Base-by-base conservation (phyloP, 2,113 vertebrate genomes). In the Chaenogobius annularis region DNA sequence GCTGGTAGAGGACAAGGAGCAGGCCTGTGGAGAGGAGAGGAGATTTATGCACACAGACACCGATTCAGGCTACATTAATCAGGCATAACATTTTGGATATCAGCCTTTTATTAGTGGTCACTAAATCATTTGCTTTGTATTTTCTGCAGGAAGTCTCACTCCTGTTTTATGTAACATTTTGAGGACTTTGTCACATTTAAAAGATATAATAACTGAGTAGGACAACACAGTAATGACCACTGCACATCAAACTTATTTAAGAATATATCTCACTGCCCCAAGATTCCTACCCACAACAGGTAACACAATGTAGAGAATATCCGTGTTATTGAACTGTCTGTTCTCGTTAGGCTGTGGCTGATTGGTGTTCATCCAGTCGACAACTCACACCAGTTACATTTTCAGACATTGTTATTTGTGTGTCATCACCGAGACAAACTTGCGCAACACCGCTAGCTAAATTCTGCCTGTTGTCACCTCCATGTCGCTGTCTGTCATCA, bases 1-100 rank as follows among this genome's bases (percentile, higher is more conserved):
- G 86, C 92, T 92, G 89, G 89, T 81, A 52, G 78, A 88, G 83
- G 83, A 91, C 85, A 86, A 85, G 86, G 47, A 80, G 83, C 65
- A 74, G 83, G 88, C 77, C 83, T 70, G 79, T 75, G 87, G 75
- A 69, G 78, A 82, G 61, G 75, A 83, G 69, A 66, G 68, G 72
- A 82, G 54, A 77, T 69, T 80, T 56, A 72, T 70, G 50, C 10
- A 26, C 74, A 9, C 70, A 70, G 10, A 59, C 61, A 77, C 70
- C 74, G 69, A 61, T 61, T 17, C 15, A 17, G 35, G 26, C 56
- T 59, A 59, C 56, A 59, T 31, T 31, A 26, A 59, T 59, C 56
- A 59, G 56, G 22, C 56, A 59, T 31, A 59, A 59, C 56, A 59
- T 59, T 59, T 13, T 23, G 56, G 12, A 22, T 56, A 56, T 56